Evolutionary conservation across 2,888 invertebrate species (phyloP), one percentile per base, ranked within the genome.

Genomic region (Agrotis exclamationis): DNA sequence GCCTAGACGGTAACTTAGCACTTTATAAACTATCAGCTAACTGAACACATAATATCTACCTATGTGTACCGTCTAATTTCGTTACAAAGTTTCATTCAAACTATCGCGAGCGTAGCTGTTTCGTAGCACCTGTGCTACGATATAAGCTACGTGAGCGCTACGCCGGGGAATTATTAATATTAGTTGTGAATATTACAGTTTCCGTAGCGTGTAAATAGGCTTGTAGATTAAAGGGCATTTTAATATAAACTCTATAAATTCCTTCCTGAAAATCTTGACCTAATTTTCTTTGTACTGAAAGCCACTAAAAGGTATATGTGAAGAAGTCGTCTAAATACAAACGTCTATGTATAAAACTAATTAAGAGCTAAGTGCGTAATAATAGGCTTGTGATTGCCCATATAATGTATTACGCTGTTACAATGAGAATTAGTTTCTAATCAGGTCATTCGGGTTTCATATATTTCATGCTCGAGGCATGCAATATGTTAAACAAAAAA

Each of bases 91-190:
- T 90, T 87, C 85, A 88, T 89, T 91, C 84, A 88, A 88, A 87
- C 84, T 87, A 85, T 79, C 80, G 63, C 71, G 54, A 74, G 70
- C 86, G 86, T 89, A 88, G 87, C 63, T 74, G 79, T 74, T 87
- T 84, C 86, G 89, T 90, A 92, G 91, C 89, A 89, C 85, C 83
- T 88, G 72, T 51, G 87, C 91, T 92, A 90, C 90, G 85, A 70
- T 69, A 79, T 75, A 67, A 70, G 74, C 87, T 89, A 88, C 87
- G 83, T 68, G 71, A 79, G 79, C 63, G 80, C 84, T 87, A 81
- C 86, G 83, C 65, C 54, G 72, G 74, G 74, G 78, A 76, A 82
- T 79, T 74, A 74, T 78, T 83, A 86, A 83, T 82, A 85, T 82
- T 84, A 80, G 68, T 82, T 74, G 77, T 68, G 80, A 83, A 77